Base-by-base conservation (phyloP, 2,888 invertebrate genomes). In the Tricholauxania praeusta region DNA sequence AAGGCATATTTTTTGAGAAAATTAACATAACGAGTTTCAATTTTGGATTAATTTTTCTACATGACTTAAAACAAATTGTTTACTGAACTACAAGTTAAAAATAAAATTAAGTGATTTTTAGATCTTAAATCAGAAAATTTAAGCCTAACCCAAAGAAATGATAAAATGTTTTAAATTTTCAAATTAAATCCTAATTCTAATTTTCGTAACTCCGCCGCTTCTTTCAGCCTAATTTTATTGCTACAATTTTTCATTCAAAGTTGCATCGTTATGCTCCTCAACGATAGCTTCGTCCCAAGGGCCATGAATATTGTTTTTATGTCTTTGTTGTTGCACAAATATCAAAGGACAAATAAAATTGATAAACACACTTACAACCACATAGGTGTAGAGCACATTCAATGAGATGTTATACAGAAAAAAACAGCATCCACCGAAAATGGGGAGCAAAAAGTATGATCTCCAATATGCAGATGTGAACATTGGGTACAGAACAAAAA, bases 221-320 rank as follows among this genome's bases (percentile, higher is more conserved):
- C 63, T n/a, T 12, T 22, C 12, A 14, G 14, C 48, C 19, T 10
- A 48, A 15, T 62, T 63, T 63, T 70, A 63, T 53, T 80, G 83
- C 81, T 84, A 84, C 82, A 84, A 82, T 53, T 85, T 85, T 22
- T 80, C 80, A 57, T 83, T 81, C 47, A 83, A 79, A 74, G 79
- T 82, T 49, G 77, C 78, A 52, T 83, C 83, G 28, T 79, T 82
- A 75, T 84, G 80, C 87, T 91, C 91, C 81, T 90, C 91, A 76
- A 93, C 92, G 79, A 95, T 89, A 14, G 98, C 98, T 85, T 99
- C 98, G 86, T 98, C 98, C 98, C 98, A 99, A 0, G 98, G 98
- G 0, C 98, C 98, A 87, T 98, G 94, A 76, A 97, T 98, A 86
- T 97, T 98, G 81, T 94, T 93, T 83, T 96, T 96, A 84, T 93